These are phyloP conservation scores for Catharus fuscescens DNA, from an alignment of 2,113 vertebrate genomes.

Conservation along the genomic window DNA sequence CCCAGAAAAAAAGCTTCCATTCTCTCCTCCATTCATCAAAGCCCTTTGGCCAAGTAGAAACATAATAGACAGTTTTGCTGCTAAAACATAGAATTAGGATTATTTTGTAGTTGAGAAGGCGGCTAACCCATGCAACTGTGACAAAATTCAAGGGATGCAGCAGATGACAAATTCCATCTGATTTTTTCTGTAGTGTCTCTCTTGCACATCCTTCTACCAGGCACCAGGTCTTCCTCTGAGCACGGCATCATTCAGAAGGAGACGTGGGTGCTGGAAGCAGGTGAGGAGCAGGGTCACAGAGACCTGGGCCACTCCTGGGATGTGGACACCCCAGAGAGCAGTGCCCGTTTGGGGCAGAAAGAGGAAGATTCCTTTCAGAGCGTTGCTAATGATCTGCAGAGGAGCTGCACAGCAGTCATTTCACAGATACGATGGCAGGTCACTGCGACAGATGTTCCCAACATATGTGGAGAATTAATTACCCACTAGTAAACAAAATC, in stretches of 20 bases:
- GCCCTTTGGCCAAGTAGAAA: background rate
- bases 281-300: background rate
- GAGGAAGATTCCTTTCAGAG: constrained; percentile 78
- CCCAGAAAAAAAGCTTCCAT: background rate
- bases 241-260: background rate
- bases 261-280: background rate
- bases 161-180: background rate
- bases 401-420: constrained; percentile 90
- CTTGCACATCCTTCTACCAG: background rate
- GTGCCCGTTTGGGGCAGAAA: constrained; percentile 58
- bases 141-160: background rate
- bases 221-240: background rate
- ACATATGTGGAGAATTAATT: constrained; percentile 99
- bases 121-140: background rate
- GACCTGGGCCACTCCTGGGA: background rate
- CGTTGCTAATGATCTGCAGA: constrained; percentile 91
- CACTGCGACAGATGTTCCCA: constrained; percentile 98
- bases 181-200: background rate
- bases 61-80: background rate
- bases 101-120: background rate
- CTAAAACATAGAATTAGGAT: background rate
- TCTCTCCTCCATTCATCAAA: background rate
- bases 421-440: constrained; percentile 94
- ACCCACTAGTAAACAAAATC: constrained; percentile 99
- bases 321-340: constrained; percentile 41